Percentiles rank a stretch among this genome's conserved stretches.
phyloP scores from a whole-genome alignment of 2,797 vertebrate species.

The Eulemur mongoz region DNA sequence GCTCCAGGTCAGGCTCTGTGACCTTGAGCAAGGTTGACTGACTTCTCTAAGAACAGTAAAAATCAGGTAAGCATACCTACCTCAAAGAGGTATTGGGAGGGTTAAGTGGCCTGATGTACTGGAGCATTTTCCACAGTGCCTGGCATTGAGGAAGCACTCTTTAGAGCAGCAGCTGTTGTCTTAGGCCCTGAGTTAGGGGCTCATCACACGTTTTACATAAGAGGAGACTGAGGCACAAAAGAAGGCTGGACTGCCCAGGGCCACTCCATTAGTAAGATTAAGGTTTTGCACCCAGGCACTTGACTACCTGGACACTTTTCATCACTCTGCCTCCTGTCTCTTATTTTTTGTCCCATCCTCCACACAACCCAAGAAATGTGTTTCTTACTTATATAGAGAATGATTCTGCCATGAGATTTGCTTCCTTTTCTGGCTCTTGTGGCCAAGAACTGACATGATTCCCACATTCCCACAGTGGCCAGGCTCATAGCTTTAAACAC shows the following conservation, averaged over 20 bases:
- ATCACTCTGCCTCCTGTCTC: neutral
- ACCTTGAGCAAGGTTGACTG: neutral
- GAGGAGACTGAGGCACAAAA: neutral
- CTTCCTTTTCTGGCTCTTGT: constrained; percentile 11
- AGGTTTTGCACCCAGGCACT: neutral
- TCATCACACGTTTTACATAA: neutral
- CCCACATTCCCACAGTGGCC: neutral
- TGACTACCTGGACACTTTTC: neutral
- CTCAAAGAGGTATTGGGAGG: neutral
- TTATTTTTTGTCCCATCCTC: neutral
- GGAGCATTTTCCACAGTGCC: neutral
- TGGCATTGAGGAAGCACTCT: neutral
- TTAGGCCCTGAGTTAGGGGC: neutral
- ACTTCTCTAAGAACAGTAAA: neutral
- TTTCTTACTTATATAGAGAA: neutral
- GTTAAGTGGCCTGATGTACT: neutral
- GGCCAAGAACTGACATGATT: neutral
- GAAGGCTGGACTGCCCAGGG: neutral
- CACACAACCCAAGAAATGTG: neutral
- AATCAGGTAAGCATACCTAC: neutral
- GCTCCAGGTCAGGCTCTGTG: neutral
- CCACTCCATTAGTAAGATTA: neutral
- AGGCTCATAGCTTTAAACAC: neutral
- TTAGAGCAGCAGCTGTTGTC: neutral
- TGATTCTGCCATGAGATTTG: neutral